Evolutionary conservation across 2,113 vertebrate species (phyloP), one percentile per base, ranked within the genome.

Genomic region (Tetrao urogallus): DNA sequence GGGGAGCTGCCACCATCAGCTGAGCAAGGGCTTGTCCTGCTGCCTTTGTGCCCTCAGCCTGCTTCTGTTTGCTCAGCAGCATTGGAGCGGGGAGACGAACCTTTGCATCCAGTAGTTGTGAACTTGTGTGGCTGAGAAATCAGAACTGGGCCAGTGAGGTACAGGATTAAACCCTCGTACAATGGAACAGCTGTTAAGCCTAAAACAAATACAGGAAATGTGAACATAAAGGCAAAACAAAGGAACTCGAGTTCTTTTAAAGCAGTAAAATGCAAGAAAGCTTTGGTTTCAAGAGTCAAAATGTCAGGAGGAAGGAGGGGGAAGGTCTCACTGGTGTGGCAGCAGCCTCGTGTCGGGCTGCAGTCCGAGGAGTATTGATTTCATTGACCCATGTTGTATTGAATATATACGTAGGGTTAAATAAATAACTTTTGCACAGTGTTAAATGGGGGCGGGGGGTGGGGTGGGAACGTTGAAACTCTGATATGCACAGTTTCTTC

Each of bases 401-500:
- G 60, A 94, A 86, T 91, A 90, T 91, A 13, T 90, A 84, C 61
- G 76, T 93, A 91, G 93, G 85, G 36, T 72, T 91, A 71, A 93
- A 50, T 72, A 77, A 76, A 42, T 82, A 90, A 88, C 72, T 89
- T 96, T 97, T 95, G 91, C 95, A 96, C 96, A 97, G 94, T 97
- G 94, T 97, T 97, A 97, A 95, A 47, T 32, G 69, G 25, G 52
- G 60, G 50, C 5, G 32, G 58, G 30, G 65, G 25, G 66, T 75
- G 18, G 47, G 54, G 30, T 43, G 18, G 36, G 15, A 13, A 27
- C 57, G 43, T 21, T 78, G 85, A 86, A 83, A 91, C 83, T 91
- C 92, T 0, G 88, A 96, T 95, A 92, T 95, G 88, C 93, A 94
- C 87, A 93, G 89, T 94, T 96, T 93, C 93, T 97, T 96, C 93